Evolutionary conservation across 35 echinoderm and acorn worm species (phyloP).

Genomic region (Acanthaster planci): DNA sequence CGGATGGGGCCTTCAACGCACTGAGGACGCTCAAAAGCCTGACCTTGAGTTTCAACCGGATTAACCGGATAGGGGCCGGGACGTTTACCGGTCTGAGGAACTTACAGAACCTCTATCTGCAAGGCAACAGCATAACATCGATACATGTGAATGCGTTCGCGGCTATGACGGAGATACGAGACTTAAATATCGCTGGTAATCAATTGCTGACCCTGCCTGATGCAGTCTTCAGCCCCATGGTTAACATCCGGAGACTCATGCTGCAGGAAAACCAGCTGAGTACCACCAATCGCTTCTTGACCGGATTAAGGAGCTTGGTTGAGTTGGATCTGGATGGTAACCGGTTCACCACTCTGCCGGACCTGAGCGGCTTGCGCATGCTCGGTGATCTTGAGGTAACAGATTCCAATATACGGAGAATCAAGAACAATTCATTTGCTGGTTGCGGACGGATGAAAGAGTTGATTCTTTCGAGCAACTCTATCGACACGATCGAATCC

Average conservation of each 20-base stretch:
- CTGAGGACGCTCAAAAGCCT: conserved; percentile 44
- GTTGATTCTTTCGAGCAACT: conserved; percentile 66
- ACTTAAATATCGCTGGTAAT: conserved; percentile 78
- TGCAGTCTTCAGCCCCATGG: conserved; percentile 52
- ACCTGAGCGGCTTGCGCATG: conserved; percentile 54
- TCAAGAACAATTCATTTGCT: conserved; percentile 75
- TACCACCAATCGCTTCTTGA: conserved; percentile 60
- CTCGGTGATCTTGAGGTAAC: conserved; percentile 84
- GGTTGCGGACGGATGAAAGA: conserved; percentile 58
- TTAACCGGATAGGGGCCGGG: conserved; percentile 48
- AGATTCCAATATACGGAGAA: conserved; percentile 57
- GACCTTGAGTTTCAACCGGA: conserved; percentile 61
- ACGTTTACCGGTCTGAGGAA: conserved; percentile 52
- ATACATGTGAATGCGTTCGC: conserved; percentile 62
- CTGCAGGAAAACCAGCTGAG: conserved; percentile 76
- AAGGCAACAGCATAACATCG: conserved; percentile 70
- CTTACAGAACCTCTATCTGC: conserved; percentile 57
- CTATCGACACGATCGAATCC: conserved; percentile 61
- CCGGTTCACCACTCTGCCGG: conserved; percentile 68
- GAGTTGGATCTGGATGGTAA: conserved; percentile 92
- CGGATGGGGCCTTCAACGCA: conserved; percentile 42
- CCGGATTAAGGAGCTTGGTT: conserved; percentile 39
- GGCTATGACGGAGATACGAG: conserved; percentile 56
- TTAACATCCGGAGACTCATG: conserved; percentile 48
- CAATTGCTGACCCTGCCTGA: conserved; percentile 57